phyloP scores from a whole-genome alignment of 2,113 vertebrate genomes.

The Perccottus glenii region DNA sequence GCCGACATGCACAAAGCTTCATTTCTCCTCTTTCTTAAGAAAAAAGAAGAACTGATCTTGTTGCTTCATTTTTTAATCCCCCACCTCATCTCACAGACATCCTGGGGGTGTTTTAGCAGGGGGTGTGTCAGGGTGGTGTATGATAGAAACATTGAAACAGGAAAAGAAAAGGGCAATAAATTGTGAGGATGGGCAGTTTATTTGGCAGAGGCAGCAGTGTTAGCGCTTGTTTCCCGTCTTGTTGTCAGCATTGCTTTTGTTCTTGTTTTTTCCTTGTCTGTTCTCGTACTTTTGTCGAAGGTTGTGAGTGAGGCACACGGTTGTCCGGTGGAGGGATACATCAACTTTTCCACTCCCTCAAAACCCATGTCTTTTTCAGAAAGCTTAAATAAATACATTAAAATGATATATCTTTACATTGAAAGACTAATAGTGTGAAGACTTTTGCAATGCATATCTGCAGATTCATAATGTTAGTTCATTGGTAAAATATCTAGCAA shows the following conservation, averaged over 20 bases:
- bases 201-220: constrained; percentile 85
- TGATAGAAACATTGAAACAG: constrained; percentile 82
- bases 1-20: constrained; percentile 87
- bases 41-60: constrained; percentile 73
- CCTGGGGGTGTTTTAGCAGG: constrained; percentile 44
- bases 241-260: constrained; percentile 76
- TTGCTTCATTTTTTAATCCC: constrained; percentile 72
- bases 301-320: constrained; percentile 41
- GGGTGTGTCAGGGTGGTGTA: constrained; percentile 54
- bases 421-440: no score
- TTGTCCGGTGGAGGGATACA: not conserved
- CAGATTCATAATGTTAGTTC: no score
- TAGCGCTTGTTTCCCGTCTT: constrained; percentile 90
- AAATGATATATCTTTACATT: not conserved
- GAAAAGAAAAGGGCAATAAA: constrained; percentile 90
- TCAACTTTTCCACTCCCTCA: not conserved
- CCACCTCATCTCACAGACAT: constrained; percentile 64
- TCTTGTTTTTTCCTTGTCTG: constrained; percentile 28
- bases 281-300: constrained; percentile 78
- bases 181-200: constrained; percentile 82
- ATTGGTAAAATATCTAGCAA: no score
- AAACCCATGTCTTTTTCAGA: not conserved
- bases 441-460: no score
- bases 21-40: constrained; percentile 77
- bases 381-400: not conserved